Conservation (phyloP, 1,140 invertebrate genomes). For the Drosophila burlai region DNA sequence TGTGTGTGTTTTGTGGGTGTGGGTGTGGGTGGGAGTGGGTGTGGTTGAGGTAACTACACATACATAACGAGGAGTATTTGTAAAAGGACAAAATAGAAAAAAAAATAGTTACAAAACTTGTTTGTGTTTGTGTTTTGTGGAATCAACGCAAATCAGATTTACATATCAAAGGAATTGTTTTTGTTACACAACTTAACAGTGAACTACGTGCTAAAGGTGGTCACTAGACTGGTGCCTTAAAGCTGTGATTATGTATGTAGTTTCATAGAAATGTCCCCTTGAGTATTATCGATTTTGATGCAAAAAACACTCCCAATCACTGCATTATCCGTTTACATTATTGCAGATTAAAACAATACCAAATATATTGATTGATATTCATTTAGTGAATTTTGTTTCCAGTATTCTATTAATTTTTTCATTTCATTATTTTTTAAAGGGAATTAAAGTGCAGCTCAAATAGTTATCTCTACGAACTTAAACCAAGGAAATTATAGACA, state of each 20-base stretch:
- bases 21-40: background rate
- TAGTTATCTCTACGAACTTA: background rate
- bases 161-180: slow-evolving; percentile 68
- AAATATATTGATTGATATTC: background rate
- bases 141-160: slow-evolving; percentile 70
- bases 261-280: slow-evolving; percentile 25
- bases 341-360: background rate
- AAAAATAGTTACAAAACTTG: slow-evolving; percentile 49
- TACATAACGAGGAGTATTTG: slow-evolving; percentile 67
- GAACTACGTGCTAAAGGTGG: slow-evolving; percentile 35
- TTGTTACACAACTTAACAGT: slow-evolving; percentile 37
- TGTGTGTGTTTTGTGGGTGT: slow-evolving; percentile 39
- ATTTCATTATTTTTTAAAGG: too few species aligned
- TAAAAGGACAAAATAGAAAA: slow-evolving; percentile 19
- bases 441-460: too few species aligned
- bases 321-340: background rate
- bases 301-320: slow-evolving; percentile 5
- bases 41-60: slow-evolving; percentile 35
- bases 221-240: slow-evolving; percentile 43
- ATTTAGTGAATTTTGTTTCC: background rate
- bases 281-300: slow-evolving; percentile 32
- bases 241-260: slow-evolving; percentile 14
- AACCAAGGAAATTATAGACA: background rate
- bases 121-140: slow-evolving; percentile 45
- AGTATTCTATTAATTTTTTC: background rate